A percentile compares a stretch with the other conserved stretches of the same genome.
Evolutionary conservation across 2,797 vertebrate species (phyloP).

Genomic region (Muscicapa comitata): DNA sequence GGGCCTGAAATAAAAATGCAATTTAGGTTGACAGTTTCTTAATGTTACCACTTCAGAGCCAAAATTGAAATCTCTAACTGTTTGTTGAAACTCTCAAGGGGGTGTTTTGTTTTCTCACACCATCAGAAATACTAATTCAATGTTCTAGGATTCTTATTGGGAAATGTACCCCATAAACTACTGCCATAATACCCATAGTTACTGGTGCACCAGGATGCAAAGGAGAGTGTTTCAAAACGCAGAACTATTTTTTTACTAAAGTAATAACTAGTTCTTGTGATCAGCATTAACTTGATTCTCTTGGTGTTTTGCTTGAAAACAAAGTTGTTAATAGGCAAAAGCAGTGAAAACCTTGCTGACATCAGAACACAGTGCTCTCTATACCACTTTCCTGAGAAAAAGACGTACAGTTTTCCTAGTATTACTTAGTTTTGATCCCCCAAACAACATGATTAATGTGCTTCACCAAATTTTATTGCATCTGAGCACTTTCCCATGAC

Average conservation of each 20-base stretch:
- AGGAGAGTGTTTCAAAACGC: neutral
- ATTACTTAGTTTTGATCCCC: neutral
- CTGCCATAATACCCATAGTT: neutral
- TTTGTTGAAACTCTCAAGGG: neutral
- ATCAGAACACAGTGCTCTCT: neutral
- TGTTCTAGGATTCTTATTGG: neutral
- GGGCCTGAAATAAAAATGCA: neutral
- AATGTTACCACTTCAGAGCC: neutral
- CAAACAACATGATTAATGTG: neutral
- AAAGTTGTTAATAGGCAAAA: neutral
- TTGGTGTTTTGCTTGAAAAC: neutral
- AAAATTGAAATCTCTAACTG: neutral
- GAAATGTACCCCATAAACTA: neutral
- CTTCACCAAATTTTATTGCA: neutral
- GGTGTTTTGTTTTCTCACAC: neutral
- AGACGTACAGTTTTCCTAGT: neutral
- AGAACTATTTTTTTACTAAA: neutral
- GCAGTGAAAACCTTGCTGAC: neutral
- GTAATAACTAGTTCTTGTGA: neutral
- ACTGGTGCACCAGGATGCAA: neutral
- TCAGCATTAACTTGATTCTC: neutral
- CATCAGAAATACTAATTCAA: neutral
- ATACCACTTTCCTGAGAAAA: neutral
- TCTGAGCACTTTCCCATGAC: neutral
- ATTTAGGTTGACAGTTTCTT: neutral